A percentile compares a stretch with the other conserved stretches of the same genome.
phyloP scores from a whole-genome alignment of 2,797 vertebrate species.

The Xiphophorus birchmanni region DNA sequence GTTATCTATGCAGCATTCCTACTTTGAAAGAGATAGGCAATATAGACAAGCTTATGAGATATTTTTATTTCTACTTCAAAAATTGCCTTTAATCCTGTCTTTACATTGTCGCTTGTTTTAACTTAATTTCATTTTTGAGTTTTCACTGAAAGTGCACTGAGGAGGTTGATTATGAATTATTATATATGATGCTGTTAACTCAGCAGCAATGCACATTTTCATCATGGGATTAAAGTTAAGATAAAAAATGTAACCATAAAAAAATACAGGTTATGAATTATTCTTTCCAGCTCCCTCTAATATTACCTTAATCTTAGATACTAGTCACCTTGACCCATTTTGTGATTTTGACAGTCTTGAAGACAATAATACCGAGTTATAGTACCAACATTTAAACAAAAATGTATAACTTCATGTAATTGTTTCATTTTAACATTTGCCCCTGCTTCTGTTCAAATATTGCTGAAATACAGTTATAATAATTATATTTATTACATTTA shows the following conservation, averaged over 20 bases:
- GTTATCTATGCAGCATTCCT: neutral
- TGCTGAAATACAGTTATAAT: neutral
- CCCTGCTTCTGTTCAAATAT: neutral
- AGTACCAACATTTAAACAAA: neutral
- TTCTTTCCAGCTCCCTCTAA: neutral
- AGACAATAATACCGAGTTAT: neutral
- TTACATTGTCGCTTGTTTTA: neutral
- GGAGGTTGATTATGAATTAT: neutral
- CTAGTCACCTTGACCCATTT: neutral
- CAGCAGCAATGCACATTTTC: neutral
- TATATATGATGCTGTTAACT: neutral
- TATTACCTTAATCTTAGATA: neutral
- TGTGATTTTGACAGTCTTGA: neutral
- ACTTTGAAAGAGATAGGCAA: neutral
- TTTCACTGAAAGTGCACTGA: neutral
- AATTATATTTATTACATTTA: neutral
- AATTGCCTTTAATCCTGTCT: neutral
- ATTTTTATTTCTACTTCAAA: neutral
- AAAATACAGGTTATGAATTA: neutral
- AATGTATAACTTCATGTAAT: neutral
- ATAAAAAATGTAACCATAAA: neutral
- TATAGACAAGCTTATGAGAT: neutral
- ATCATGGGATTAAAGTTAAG: neutral
- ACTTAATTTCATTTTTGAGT: neutral
- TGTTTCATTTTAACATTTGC: neutral